phyloP scores from a whole-genome alignment of 2,888 invertebrate genomes.

The Eurytoma californica region DNA sequence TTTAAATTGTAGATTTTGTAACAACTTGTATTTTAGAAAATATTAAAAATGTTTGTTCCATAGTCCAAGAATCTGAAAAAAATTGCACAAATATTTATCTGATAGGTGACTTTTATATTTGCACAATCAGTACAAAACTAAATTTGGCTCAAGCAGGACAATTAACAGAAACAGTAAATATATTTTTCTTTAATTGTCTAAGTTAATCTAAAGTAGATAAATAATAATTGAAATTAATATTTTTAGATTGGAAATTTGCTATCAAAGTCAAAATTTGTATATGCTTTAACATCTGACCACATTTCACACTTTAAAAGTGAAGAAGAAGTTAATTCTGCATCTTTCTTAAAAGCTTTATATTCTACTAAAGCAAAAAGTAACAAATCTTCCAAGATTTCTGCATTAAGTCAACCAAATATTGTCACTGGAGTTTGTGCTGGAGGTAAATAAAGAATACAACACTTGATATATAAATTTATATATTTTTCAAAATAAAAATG shows the following conservation, averaged over 20 bases:
- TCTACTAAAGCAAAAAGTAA: conserved; percentile 60
- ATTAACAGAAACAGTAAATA: conserved; percentile 65
- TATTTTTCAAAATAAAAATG: conserved; percentile 50
- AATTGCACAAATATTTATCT: conserved; percentile 63
- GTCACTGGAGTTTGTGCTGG: conserved; percentile 70
- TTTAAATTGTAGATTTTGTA: conserved; percentile 61
- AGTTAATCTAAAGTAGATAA: background rate
- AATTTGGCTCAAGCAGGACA: conserved; percentile 66
- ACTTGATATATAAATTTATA: conserved; percentile 29
- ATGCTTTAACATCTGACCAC: conserved; percentile 65
- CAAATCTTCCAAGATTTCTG: conserved; percentile 57
- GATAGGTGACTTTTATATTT: conserved; percentile 64
- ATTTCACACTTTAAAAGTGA: conserved; percentile 65
- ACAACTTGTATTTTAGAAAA: conserved; percentile 60
- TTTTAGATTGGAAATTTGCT: conserved; percentile 66
- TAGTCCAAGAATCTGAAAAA: conserved; percentile 61
- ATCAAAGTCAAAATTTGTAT: conserved; percentile 60
- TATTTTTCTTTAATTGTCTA: conserved; percentile 7
- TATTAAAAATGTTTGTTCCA: conserved; percentile 62
- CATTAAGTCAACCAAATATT: conserved; percentile 69
- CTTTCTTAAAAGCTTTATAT: conserved; percentile 65
- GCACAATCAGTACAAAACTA: conserved; percentile 62
- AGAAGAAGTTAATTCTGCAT: conserved; percentile 58
- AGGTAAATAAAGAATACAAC: conserved; percentile 61
- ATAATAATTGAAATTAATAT: conserved; percentile 33